A percentile compares a stretch with the other conserved stretches of the same genome.
Conservation (phyloP, 2,113 vertebrate genomes). For the Octodon degus region DNA sequence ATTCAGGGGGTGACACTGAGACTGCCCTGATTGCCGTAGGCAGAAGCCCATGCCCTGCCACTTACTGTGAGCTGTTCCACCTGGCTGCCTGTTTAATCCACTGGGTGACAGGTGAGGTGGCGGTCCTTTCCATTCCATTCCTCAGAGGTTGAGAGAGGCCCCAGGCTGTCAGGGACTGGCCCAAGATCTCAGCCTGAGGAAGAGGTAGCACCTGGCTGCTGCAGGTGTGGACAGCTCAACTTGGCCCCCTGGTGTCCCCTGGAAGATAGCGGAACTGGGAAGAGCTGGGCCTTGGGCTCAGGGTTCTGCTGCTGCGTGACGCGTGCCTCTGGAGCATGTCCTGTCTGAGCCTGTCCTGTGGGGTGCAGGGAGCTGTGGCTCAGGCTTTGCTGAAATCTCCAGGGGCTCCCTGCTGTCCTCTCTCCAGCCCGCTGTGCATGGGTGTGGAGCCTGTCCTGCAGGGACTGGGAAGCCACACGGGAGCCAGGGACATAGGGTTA, state of each 20-base stretch:
- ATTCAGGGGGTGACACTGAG: not conserved
- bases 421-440: fast-evolving
- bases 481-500: not conserved
- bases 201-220: fast-evolving
- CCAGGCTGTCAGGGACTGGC: fast-evolving
- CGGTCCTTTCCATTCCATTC: not conserved
- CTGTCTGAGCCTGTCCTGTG: no score
- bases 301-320: not conserved
- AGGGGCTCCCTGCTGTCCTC: fast-evolving
- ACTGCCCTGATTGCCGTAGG: fast-evolving
- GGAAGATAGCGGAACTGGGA: fast-evolving
- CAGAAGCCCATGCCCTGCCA: fast-evolving
- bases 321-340: not conserved
- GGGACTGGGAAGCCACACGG: not conserved
- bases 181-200: not conserved
- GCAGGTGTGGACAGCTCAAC: not conserved
- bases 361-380: fast-evolving
- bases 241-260: not conserved
- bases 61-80: fast-evolving
- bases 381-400: fast-evolving
- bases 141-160: not conserved
- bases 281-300: fast-evolving
- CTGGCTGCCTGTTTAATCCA: fast-evolving
- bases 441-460: not conserved
- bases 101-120: not conserved